These are phyloP conservation scores for Clanis bilineata DNA, from an alignment of 2,888 invertebrate genomes.

Conservation along the genomic window DNA sequence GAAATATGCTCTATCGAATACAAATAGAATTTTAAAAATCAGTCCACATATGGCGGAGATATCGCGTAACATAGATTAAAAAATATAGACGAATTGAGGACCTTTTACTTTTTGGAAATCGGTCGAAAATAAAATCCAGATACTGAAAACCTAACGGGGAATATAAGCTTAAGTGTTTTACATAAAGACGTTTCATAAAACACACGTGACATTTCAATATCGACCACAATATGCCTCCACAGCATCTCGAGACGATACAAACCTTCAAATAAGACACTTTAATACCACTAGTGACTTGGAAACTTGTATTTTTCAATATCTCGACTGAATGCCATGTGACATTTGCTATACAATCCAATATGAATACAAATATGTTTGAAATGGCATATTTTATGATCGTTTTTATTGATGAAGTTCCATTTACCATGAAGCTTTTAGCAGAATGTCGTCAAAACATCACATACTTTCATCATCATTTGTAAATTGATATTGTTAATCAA, in stretches of 20 bases:
- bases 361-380: not conserved
- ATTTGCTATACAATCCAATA: not conserved
- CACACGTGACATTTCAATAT: not conserved
- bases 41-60: too few relatives aligned
- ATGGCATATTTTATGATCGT: not conserved
- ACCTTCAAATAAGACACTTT: conserved; percentile 6
- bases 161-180: too few relatives aligned
- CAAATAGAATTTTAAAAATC: too few relatives aligned
- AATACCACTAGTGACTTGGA: not conserved
- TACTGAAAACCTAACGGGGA: too few relatives aligned
- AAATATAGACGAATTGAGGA: too few relatives aligned
- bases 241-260: not conserved
- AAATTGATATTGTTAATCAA: too few relatives aligned
- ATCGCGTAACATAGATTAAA: too few relatives aligned
- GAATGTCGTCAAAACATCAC: not conserved
- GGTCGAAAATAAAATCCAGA: too few relatives aligned
- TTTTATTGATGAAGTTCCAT: not conserved
- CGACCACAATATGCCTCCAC: not conserved
- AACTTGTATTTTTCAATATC: conserved; percentile 8
- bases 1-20: too few relatives aligned
- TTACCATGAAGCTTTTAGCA: not conserved
- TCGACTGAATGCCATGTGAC: not conserved
- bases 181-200: not conserved
- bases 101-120: too few relatives aligned
- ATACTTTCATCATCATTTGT: not conserved